A percentile compares a stretch with the other conserved stretches of the same genome.
phyloP scores from a whole-genome alignment of 2,888 invertebrate species.

The Cecidostiba fungosa region DNA sequence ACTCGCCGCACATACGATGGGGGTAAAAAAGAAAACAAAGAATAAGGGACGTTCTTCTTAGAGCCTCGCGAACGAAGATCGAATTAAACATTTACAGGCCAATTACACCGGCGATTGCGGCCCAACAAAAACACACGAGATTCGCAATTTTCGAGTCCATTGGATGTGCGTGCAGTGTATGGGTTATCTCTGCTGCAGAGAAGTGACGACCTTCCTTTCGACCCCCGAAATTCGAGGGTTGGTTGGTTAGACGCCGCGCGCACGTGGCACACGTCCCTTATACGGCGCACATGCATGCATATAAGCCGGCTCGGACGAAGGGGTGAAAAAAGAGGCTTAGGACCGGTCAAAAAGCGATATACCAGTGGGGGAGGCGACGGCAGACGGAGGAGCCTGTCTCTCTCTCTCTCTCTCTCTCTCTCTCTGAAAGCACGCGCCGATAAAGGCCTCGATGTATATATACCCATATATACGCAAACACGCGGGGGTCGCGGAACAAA shows the following conservation, averaged over 20 bases:
- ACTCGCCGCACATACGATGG: background rate
- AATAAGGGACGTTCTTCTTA: background rate
- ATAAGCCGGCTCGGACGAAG: slow-evolving; percentile 30
- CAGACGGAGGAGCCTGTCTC: slow-evolving; percentile 7
- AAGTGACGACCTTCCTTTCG: slow-evolving; percentile 14
- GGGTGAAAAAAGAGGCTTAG: slow-evolving; percentile 35
- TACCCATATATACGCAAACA: background rate
- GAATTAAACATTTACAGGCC: slow-evolving; percentile 45
- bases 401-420: no score
- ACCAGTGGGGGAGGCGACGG: background rate
- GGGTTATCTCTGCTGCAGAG: background rate
- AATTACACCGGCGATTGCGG: background rate
- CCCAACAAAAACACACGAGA: background rate
- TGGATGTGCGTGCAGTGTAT: background rate
- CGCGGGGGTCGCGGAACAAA: slow-evolving; percentile 31
- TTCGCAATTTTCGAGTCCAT: slow-evolving; percentile 38
- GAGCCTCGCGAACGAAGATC: background rate
- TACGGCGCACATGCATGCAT: background rate
- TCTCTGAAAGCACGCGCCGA: background rate
- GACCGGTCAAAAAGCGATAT: slow-evolving; percentile 35
- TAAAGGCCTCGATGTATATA: background rate
- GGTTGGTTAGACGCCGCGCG: background rate
- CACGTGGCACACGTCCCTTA: slow-evolving; percentile 27
- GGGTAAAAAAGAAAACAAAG: background rate
- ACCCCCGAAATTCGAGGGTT: slow-evolving; percentile 25